These are phyloP conservation scores for Vulpes vulpes DNA, from an alignment of 2,113 vertebrate genomes.

Conservation along the genomic window DNA sequence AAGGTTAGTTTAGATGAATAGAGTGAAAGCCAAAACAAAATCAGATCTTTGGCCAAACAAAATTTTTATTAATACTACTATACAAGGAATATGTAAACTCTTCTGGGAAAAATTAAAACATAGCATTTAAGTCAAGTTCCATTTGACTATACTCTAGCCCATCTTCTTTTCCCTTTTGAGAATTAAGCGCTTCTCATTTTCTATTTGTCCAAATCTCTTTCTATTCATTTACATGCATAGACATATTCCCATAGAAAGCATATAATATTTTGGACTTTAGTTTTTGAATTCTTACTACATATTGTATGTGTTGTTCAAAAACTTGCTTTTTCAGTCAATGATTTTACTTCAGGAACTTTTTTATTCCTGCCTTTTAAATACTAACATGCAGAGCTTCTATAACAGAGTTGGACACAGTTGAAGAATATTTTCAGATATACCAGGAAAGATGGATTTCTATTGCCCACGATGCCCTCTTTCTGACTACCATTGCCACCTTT, in stretches of 20 bases:
- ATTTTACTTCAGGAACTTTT: not conserved
- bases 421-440: not conserved
- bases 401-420: not conserved
- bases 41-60: not conserved
- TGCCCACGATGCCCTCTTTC: not conserved
- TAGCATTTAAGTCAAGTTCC: not conserved
- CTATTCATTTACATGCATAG: not conserved
- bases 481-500: not conserved
- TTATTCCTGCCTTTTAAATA: not conserved
- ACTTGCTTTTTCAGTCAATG: not conserved
- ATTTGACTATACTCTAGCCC: not conserved
- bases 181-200: not conserved
- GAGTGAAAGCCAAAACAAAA: not conserved
- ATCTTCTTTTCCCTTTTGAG: not conserved
- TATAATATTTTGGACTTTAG: not conserved
- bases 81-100: not conserved
- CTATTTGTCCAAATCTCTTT: not conserved
- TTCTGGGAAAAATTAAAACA: not conserved
- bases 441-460: not conserved
- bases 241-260: not conserved
- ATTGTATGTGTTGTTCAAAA: not conserved
- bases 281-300: not conserved
- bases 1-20: not conserved
- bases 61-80: not conserved
- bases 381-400: not conserved